Evolutionary conservation across 2,888 invertebrate species (phyloP).

Genomic region (Cistogaster globosa): DNA sequence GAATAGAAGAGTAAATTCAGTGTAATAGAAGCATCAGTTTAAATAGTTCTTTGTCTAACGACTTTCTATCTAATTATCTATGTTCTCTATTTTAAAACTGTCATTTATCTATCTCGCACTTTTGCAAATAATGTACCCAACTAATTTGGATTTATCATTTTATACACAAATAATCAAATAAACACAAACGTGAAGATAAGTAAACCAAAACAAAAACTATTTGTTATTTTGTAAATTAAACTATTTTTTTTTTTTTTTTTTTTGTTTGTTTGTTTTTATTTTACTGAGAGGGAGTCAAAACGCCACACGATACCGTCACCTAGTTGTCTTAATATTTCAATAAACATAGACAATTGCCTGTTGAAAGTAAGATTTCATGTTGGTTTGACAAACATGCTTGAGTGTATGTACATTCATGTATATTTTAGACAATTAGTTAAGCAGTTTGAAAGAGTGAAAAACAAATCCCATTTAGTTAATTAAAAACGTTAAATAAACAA

Average conservation of each 20-base stretch:
- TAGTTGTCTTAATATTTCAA: slow-evolving; percentile 14
- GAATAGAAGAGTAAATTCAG: neutral
- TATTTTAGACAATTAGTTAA: no score
- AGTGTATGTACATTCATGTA: no score
- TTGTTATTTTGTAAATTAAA: no score
- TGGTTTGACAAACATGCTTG: no score
- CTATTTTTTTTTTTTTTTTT: no score
- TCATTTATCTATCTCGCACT: slow-evolving; percentile 60
- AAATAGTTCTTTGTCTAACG: slow-evolving; percentile 2
- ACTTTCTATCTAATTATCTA: slow-evolving; percentile 17
- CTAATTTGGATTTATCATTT: slow-evolving; percentile 16
- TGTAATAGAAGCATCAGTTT: slow-evolving; percentile 10
- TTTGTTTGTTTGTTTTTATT: neutral
- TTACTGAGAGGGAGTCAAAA: slow-evolving; percentile 59
- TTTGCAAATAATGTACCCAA: slow-evolving; percentile 30
- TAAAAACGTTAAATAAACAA: no score
- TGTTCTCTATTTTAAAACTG: slow-evolving; percentile 52
- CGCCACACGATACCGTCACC: slow-evolving; percentile 57
- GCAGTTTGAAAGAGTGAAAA: no score
- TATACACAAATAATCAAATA: neutral
- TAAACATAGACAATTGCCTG: no score
- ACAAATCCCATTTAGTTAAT: no score
- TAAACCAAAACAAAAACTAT: no score
- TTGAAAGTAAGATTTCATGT: no score
- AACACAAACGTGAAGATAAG: no score